These are phyloP conservation scores for Paramuricea clavata DNA, from an alignment of 92 coral and sea anemone species.

Conservation along the genomic window DNA sequence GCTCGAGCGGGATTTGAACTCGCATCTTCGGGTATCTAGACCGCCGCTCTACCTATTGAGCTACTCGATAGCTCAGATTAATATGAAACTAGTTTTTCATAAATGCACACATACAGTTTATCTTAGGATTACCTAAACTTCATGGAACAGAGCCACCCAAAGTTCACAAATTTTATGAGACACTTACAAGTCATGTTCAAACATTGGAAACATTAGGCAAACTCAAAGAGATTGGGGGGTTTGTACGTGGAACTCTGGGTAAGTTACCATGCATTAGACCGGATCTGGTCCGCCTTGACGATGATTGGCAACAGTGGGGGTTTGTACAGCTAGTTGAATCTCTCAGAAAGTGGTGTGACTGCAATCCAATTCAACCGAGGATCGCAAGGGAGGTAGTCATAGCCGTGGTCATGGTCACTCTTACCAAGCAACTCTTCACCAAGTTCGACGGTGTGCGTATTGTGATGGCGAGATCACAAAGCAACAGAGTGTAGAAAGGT, in stretches of 20 bases:
- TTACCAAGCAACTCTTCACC: too few species aligned
- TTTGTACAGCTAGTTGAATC: conserved; percentile 26
- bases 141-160: conserved; percentile 62
- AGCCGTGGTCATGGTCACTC: background rate
- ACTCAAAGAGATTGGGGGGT: too few species aligned
- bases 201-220: too few species aligned
- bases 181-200: too few species aligned
- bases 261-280: conserved; percentile 29
- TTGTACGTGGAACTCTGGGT: conserved; percentile 32
- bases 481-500: background rate
- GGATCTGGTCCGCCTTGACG: conserved; percentile 9
- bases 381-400: background rate
- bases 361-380: conserved; percentile 40
- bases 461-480: conserved; percentile 18
- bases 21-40: too few species aligned
- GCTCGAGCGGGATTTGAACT: too few species aligned
- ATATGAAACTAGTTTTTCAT: too few species aligned
- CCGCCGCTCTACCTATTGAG: too few species aligned
- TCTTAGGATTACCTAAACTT: conserved; percentile 50
- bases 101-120: conserved; percentile 64
- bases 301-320: conserved; percentile 53
- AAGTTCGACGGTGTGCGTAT: background rate
- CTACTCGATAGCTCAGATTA: too few species aligned
- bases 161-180: conserved; percentile 52
- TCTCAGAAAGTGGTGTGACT: conserved; percentile 48